phyloP scores from a whole-genome alignment of 2,797 vertebrate genomes.

The Mus minutoides region DNA sequence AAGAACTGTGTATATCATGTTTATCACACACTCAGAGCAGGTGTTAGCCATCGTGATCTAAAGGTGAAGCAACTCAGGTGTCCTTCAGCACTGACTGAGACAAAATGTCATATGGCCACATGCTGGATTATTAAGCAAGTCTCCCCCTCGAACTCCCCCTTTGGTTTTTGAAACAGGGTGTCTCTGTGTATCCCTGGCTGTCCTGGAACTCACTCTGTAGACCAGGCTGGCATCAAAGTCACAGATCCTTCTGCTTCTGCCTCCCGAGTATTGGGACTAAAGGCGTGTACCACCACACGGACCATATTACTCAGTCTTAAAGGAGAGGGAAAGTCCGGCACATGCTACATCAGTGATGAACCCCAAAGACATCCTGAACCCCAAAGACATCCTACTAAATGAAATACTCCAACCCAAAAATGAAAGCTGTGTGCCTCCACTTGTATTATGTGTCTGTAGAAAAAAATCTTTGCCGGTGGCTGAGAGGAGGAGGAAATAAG shows the following conservation, averaged over 20 bases:
- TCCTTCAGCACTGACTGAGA: not conserved
- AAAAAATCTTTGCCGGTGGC: not conserved
- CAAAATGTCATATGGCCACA: not conserved
- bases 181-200: not conserved
- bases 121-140: not conserved
- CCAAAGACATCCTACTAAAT: not conserved
- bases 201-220: not conserved
- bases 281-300: not conserved
- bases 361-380: not conserved
- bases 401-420: not conserved
- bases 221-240: not conserved
- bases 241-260: not conserved
- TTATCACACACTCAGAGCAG: not conserved
- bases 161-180: not conserved
- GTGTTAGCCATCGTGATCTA: not conserved
- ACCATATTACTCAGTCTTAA: slow-evolving; percentile 24
- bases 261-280: not conserved
- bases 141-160: accelerated
- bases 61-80: not conserved
- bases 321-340: not conserved
- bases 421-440: too few species aligned
- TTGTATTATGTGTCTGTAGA: not conserved
- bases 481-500: not conserved
- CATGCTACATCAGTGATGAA: not conserved
- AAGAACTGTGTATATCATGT: not conserved